These are phyloP conservation scores for Austrofundulus limnaeus DNA, from an alignment of 2,113 vertebrate genomes.

Conservation along the genomic window DNA sequence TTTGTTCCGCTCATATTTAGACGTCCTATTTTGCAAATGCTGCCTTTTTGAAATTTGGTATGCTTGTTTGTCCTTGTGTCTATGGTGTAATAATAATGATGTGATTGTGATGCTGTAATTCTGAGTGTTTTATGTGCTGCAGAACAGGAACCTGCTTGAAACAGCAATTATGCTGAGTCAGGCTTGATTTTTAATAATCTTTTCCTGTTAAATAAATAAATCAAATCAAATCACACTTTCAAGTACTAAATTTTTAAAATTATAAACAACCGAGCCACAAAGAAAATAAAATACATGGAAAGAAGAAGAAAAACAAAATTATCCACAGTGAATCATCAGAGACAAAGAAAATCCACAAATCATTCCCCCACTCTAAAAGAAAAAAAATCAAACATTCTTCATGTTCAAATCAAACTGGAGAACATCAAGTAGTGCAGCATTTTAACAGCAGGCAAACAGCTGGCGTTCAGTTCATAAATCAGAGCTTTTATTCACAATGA, in stretches of 20 bases:
- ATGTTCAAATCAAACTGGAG: conserved; percentile 6
- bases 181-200: too few relatives aligned
- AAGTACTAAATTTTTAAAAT: conserved; percentile 75
- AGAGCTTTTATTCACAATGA: conserved; percentile 18
- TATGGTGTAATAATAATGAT: too few relatives aligned
- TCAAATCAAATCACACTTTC: too few relatives aligned
- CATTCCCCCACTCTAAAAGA: conserved; percentile 29
- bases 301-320: conserved; percentile 23
- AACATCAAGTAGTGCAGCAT: conserved; percentile 20
- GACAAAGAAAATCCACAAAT: conserved; percentile 42
- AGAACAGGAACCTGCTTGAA: too few relatives aligned
- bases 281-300: conserved; percentile 56
- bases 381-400: conserved; percentile 13
- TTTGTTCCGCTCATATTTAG: too few relatives aligned
- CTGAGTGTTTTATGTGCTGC: too few relatives aligned
- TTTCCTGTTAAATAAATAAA: too few relatives aligned
- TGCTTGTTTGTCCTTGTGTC: too few relatives aligned
- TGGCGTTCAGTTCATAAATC: conserved; percentile 18
- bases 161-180: too few relatives aligned
- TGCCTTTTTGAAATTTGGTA: too few relatives aligned
- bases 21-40: too few relatives aligned
- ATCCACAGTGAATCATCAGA: conserved; percentile 33
- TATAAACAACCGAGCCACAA: conserved; percentile 48
- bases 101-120: too few relatives aligned
- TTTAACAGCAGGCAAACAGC: conserved; percentile 16